Percentiles rank a stretch among this genome's conserved stretches.
phyloP scores from a whole-genome alignment of 2,797 vertebrate species.

The Cynodonichthys magdalenae region DNA sequence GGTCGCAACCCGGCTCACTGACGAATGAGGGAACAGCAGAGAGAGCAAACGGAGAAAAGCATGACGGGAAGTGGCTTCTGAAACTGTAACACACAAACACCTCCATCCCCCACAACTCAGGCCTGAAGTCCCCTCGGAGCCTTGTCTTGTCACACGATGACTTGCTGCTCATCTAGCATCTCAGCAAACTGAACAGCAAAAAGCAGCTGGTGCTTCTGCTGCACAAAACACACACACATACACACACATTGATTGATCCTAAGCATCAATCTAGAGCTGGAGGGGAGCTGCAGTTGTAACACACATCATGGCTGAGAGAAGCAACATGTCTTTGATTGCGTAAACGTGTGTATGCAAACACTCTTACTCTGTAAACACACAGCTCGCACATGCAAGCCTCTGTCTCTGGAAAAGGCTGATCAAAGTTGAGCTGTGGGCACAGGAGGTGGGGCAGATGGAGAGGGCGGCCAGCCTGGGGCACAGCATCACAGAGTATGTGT shows the following conservation, averaged over 20 bases:
- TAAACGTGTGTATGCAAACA: conserved; percentile 69
- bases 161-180: conserved; percentile 72
- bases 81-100: conserved; percentile 46
- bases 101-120: conserved; percentile 60
- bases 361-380: conserved; percentile 44
- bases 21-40: conserved; percentile 73
- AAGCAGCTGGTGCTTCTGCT: conserved; percentile 65
- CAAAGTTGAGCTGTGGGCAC: conserved; percentile 80
- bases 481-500: conserved; percentile 63
- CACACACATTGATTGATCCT: conserved; percentile 37
- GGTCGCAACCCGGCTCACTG: conserved; percentile 76
- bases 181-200: conserved; percentile 56
- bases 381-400: conserved; percentile 51
- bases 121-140: conserved; percentile 66
- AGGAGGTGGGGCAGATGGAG: conserved; percentile 79
- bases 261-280: conserved; percentile 71
- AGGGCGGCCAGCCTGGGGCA: conserved; percentile 76
- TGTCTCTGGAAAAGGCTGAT: conserved; percentile 69
- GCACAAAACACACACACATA: conserved; percentile 25
- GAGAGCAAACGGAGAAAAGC: conserved; percentile 65
- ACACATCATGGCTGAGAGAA: conserved; percentile 50
- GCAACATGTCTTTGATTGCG: conserved; percentile 73
- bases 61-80: conserved; percentile 64
- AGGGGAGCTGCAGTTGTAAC: conserved; percentile 67
- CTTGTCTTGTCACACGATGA: conserved; percentile 68